Evolutionary conservation across 2,888 invertebrate species (phyloP).

Genomic region (Lithophane socia): DNA sequence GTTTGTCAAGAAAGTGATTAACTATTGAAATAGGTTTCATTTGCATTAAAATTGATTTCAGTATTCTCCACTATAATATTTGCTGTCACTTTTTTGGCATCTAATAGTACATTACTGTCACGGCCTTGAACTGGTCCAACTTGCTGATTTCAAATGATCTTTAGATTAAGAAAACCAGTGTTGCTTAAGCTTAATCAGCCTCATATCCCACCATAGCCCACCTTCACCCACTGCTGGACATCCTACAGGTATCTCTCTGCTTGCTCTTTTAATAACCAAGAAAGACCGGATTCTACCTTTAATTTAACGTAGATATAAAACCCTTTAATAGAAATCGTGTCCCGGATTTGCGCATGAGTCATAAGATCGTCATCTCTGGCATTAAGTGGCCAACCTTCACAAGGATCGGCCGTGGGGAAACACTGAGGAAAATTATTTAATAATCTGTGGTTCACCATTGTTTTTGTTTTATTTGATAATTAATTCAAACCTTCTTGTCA

Average conservation of each 20-base stretch:
- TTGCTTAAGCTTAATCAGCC: too few relatives aligned
- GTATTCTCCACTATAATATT: too few relatives aligned
- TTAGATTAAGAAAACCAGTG: too few relatives aligned
- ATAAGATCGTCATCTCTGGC: conserved; percentile 35
- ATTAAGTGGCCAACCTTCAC: conserved; percentile 48
- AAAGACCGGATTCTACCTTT: neutral
- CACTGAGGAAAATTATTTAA: conserved; percentile 44
- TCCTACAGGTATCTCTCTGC: too few relatives aligned
- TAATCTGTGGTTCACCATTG: conserved; percentile 27
- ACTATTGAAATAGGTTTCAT: neutral
- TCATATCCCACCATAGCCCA: too few relatives aligned
- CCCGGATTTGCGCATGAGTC: conserved; percentile 63
- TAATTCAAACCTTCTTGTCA: conserved; percentile 34
- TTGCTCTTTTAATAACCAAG: too few relatives aligned
- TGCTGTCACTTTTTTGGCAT: neutral
- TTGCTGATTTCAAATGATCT: too few relatives aligned
- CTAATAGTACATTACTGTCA: neutral
- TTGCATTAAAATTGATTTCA: neutral
- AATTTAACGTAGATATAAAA: conserved; percentile 2
- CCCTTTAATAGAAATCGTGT: conserved; percentile 46
- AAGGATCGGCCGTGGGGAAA: conserved; percentile 42
- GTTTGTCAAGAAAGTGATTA: neutral
- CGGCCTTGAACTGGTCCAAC: too few relatives aligned
- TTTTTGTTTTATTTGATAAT: conserved; percentile 49
- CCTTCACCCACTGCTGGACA: too few relatives aligned